Percentiles rank a stretch among this genome's conserved stretches.
phyloP scores from a whole-genome alignment of 1,140 invertebrate genomes.

The Spodoptera litura region DNA sequence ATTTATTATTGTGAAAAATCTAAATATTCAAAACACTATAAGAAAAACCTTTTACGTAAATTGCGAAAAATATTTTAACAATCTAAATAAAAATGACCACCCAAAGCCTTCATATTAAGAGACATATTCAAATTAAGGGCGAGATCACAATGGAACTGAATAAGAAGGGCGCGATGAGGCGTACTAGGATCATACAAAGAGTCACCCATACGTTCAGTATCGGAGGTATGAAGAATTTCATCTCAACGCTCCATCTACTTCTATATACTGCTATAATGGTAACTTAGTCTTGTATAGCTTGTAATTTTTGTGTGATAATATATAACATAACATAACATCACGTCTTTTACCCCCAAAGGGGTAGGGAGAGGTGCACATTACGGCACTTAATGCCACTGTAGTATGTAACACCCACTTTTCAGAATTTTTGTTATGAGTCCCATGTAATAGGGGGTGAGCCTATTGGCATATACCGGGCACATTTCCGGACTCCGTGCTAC shows the following conservation, averaged over 20 bases:
- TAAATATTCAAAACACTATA: too few relatives aligned
- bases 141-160: not conserved
- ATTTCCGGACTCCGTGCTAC: too few relatives aligned
- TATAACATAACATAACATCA: too few relatives aligned
- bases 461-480: too few relatives aligned
- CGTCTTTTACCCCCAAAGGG: too few relatives aligned
- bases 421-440: too few relatives aligned
- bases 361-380: too few relatives aligned
- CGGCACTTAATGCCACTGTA: too few relatives aligned
- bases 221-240: slow-evolving; percentile 9
- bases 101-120: not conserved
- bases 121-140: not conserved
- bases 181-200: slow-evolving; percentile 14
- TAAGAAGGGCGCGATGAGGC: slow-evolving; percentile 1
- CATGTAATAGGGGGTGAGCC: too few relatives aligned
- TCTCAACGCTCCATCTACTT: slow-evolving; percentile 10
- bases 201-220: slow-evolving; percentile 11
- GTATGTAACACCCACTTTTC: too few relatives aligned
- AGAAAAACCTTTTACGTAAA: not conserved
- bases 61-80: not conserved
- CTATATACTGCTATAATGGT: not conserved
- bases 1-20: too few relatives aligned
- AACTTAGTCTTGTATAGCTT: too few relatives aligned
- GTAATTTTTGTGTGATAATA: not conserved
- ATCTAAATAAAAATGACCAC: not conserved